Conservation (phyloP, 2,888 invertebrate genomes). For the Napeogenes inachia region DNA sequence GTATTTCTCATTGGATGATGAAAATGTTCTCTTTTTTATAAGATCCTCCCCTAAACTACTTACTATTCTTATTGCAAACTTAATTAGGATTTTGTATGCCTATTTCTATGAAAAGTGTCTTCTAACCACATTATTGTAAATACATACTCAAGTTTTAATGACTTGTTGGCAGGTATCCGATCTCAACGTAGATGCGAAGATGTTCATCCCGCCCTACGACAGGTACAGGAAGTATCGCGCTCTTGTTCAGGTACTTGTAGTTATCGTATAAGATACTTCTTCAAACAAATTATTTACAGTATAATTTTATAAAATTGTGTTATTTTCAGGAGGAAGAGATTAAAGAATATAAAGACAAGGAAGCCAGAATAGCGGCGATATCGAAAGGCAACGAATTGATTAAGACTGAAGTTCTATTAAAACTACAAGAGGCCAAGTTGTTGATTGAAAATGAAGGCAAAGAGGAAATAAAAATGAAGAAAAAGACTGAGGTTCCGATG, state of each 20-base stretch:
- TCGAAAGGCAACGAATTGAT: constrained; percentile 54
- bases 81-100: neutral
- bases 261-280: constrained; percentile 5
- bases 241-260: constrained; percentile 50
- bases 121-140: too few relatives aligned
- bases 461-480: constrained; percentile 13
- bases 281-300: too few relatives aligned
- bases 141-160: neutral
- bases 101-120: too few relatives aligned
- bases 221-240: constrained; percentile 56
- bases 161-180: constrained; percentile 46
- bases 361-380: constrained; percentile 56
- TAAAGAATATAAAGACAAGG: constrained; percentile 52
- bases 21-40: too few relatives aligned
- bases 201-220: constrained; percentile 63
- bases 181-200: constrained; percentile 53
- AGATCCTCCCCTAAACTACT: too few relatives aligned
- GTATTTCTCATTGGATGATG: too few relatives aligned
- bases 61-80: too few relatives aligned
- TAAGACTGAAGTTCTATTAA: constrained; percentile 49
- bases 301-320: neutral
- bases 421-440: constrained; percentile 46
- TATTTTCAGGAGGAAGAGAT: constrained; percentile 54
- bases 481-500: constrained; percentile 10
- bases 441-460: constrained; percentile 38